A percentile compares a stretch with the other conserved stretches of the same genome.
These are phyloP conservation scores for Tolmerus cingulatus DNA, from an alignment of 2,888 invertebrate genomes.

Conservation along the genomic window DNA sequence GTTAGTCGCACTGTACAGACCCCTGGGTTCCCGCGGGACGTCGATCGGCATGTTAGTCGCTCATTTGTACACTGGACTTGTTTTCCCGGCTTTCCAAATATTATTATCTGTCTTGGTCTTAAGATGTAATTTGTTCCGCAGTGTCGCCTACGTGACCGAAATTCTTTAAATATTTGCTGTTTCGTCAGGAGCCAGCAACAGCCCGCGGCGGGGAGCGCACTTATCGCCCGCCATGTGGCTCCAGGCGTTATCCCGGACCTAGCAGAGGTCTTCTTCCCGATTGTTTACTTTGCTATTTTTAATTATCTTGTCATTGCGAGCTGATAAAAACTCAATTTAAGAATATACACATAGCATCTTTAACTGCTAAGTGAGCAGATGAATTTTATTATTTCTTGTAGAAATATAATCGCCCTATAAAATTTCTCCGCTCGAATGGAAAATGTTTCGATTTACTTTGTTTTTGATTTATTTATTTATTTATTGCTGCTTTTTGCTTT, in stretches of 20 bases:
- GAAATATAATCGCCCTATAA: background rate
- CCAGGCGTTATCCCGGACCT: background rate
- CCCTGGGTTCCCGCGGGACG: background rate
- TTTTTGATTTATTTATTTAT: background rate
- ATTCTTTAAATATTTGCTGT: conserved; percentile 24
- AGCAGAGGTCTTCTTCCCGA: background rate
- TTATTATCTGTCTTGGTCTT: conserved; percentile 37
- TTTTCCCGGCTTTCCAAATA: conserved; percentile 5
- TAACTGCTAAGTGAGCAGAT: background rate
- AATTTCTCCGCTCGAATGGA: background rate
- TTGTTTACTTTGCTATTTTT: background rate
- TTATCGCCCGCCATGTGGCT: background rate
- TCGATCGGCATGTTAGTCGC: conserved; percentile 21
- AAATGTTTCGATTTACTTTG: background rate
- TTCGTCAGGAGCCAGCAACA: background rate
- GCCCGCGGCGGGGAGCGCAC: background rate
- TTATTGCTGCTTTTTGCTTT: background rate
- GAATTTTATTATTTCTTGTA: background rate
- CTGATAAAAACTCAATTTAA: background rate
- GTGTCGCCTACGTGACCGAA: conserved; percentile 40
- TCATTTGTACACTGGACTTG: conserved; percentile 40
- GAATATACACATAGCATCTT: background rate
- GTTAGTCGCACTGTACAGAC: background rate
- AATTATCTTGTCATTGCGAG: background rate
- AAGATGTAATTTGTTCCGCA: background rate